Percentiles rank a stretch among this genome's conserved stretches.
Conservation (phyloP, 2,113 vertebrate species). For the Melanocharis versteri region DNA sequence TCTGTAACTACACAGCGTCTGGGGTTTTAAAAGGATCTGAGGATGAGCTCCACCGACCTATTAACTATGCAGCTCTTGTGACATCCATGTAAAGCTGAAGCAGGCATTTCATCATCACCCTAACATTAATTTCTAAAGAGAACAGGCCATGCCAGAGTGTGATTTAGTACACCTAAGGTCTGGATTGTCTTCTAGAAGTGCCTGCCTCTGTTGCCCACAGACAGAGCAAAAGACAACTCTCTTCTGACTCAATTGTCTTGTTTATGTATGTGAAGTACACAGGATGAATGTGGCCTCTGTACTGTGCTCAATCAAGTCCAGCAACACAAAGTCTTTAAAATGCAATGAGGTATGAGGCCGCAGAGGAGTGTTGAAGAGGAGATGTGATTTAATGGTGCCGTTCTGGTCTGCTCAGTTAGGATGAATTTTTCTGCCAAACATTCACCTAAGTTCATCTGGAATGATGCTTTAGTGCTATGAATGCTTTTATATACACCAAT, state of each 20-base stretch:
- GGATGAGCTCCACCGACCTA: not conserved
- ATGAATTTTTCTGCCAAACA: conserved; percentile 46
- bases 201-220: not conserved
- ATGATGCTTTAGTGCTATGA: conserved; percentile 50
- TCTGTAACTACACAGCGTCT: not conserved
- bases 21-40: not conserved
- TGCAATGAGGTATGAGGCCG: not conserved
- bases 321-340: not conserved
- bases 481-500: conserved; percentile 54
- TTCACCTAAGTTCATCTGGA: conserved; percentile 50
- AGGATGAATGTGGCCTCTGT: not conserved
- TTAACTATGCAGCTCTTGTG: not conserved
- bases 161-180: not conserved
- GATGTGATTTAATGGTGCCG: not conserved
- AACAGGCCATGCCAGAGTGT: not conserved
- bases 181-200: not conserved
- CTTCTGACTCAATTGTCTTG: not conserved
- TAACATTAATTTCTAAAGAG: not conserved
- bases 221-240: not conserved
- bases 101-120: not conserved
- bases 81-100: not conserved
- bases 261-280: not conserved
- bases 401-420: conserved; percentile 38
- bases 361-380: conserved; percentile 1
- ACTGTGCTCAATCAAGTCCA: not conserved